phyloP scores from a whole-genome alignment of 2,113 vertebrate species.

The Chaetorhynchus papuensis region DNA sequence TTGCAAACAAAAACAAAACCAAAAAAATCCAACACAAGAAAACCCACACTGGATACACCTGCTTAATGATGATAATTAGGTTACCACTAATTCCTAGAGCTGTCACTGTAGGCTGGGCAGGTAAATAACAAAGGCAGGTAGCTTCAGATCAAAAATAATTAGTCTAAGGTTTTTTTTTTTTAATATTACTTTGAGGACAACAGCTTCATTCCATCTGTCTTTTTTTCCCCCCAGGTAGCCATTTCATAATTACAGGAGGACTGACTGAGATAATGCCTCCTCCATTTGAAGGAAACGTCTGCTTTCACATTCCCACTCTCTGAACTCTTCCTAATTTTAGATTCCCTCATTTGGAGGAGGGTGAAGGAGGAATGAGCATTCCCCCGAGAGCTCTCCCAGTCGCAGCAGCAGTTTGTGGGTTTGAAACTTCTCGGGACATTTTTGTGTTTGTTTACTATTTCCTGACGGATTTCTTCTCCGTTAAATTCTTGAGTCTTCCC shows the following conservation, averaged over 20 bases:
- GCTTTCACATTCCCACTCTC: background rate
- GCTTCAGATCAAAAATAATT: background rate
- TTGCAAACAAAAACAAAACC: background rate
- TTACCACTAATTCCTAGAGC: constrained; percentile 42
- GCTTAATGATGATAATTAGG: constrained; percentile 55
- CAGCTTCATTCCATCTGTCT: background rate
- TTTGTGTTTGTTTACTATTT: background rate
- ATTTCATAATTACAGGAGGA: background rate
- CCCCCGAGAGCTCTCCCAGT: background rate
- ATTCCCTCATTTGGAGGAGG: background rate
- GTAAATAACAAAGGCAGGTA: background rate
- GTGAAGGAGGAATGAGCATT: background rate
- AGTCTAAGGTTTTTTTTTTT: background rate
- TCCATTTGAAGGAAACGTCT: background rate
- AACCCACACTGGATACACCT: background rate
- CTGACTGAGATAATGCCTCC: background rate
- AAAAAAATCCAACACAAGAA: background rate
- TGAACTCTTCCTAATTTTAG: background rate
- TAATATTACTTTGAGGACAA: background rate
- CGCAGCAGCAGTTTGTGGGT: background rate
- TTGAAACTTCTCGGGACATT: background rate
- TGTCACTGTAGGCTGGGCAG: background rate
- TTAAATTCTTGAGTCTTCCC: rapidly evolving
- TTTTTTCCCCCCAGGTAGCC: background rate
- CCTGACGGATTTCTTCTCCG: background rate